A percentile compares a stretch with the other conserved stretches of the same genome.
Conservation (phyloP, 92 coral and sea anemone genomes). For the Palythoa grandiflora region DNA sequence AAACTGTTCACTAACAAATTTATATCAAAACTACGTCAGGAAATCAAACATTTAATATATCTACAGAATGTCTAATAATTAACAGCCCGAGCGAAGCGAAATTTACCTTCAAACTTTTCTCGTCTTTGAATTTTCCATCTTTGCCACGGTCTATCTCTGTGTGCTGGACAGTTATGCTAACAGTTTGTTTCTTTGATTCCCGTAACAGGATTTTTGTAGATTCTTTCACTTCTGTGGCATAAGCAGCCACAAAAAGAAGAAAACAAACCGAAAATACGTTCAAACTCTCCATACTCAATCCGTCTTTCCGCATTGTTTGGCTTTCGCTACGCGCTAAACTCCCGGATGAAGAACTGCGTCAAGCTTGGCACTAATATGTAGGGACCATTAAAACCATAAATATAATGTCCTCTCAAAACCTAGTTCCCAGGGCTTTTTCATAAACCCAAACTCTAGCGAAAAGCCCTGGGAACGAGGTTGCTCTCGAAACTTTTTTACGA, state of each 20-base stretch:
- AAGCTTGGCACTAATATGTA: neutral
- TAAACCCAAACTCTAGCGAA: no score
- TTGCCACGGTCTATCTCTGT: constrained; percentile 34
- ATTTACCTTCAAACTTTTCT: constrained; percentile 33
- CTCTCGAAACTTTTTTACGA: no score
- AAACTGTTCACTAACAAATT: no score
- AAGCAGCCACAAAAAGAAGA: constrained; percentile 23
- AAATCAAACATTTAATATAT: no score
- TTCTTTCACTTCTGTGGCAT: constrained; percentile 9
- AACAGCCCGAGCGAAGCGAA: neutral
- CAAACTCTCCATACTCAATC: constrained; percentile 3
- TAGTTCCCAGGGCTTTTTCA: no score
- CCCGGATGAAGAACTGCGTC: neutral
- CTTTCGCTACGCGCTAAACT: neutral
- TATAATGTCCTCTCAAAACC: neutral
- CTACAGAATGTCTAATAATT: no score
- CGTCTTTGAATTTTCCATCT: constrained; percentile 39
- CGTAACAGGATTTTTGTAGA: neutral
- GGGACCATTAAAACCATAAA: neutral
- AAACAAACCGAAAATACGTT: constrained; percentile 34
- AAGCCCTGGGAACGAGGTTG: no score
- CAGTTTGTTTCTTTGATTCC: constrained; percentile 11
- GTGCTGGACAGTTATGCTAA: constrained; percentile 17
- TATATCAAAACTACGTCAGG: no score
- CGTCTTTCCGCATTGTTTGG: neutral